phyloP scores from a whole-genome alignment of 2,888 invertebrate genomes.

The Macropis europaea region DNA sequence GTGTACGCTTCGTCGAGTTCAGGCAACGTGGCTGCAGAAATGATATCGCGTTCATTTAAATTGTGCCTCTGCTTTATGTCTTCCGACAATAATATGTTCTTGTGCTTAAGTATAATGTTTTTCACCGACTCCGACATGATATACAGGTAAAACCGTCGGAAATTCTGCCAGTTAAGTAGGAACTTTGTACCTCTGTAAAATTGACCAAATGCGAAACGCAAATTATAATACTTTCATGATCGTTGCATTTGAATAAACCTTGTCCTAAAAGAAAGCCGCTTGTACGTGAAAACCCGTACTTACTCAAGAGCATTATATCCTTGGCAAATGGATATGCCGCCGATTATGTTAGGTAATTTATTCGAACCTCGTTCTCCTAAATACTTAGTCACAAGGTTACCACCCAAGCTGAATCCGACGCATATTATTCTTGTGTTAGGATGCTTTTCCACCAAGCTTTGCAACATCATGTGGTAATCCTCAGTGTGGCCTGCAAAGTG shows the following conservation, averaged over 20 bases:
- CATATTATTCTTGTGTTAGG: slow-evolving; percentile 89
- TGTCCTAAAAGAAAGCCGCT: not conserved
- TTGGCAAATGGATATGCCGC: slow-evolving; percentile 95
- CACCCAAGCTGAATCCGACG: slow-evolving; percentile 96
- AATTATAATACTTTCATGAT: not conserved
- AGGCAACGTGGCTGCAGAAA: slow-evolving; percentile 92
- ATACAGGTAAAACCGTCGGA: slow-evolving; percentile 93
- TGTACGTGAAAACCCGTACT: slow-evolving; percentile 77
- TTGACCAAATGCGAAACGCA: too few relatives aligned
- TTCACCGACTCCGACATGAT: slow-evolving; percentile 96
- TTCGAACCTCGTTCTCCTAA: slow-evolving; percentile 88
- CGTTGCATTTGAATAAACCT: too few relatives aligned
- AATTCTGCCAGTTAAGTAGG: slow-evolving; percentile 93
- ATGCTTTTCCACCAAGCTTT: slow-evolving; percentile 87
- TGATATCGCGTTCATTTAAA: slow-evolving; percentile 90
- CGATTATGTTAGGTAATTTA: slow-evolving; percentile 87
- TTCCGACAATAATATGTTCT: slow-evolving; percentile 87
- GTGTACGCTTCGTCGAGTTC: slow-evolving; percentile 95
- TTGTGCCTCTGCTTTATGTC: slow-evolving; percentile 86
- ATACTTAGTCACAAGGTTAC: slow-evolving; percentile 95
- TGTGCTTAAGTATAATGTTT: slow-evolving; percentile 91
- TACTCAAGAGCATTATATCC: slow-evolving; percentile 96
- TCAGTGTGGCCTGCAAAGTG: slow-evolving; percentile 89
- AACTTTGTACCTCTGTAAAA: slow-evolving; percentile 91
- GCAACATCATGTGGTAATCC: slow-evolving; percentile 92